A percentile compares a stretch with the other conserved stretches of the same genome.
Evolutionary conservation across 2,888 invertebrate genomes (phyloP).

Genomic region (Lissocephala sabroskyi): DNA sequence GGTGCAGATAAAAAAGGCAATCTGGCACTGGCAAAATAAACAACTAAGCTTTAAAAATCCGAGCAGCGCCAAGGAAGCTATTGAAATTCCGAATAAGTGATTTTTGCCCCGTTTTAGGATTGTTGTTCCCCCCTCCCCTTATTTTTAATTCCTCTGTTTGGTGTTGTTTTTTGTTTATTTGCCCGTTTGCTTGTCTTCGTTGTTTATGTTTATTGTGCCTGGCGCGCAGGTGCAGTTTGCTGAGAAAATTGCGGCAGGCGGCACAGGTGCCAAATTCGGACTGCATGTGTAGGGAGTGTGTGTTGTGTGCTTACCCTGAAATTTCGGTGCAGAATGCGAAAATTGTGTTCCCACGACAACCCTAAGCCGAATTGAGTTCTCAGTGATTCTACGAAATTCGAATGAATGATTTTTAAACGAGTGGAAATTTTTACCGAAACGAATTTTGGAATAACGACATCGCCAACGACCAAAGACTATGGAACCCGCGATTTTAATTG

Average conservation of each 20-base stretch:
- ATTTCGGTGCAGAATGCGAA: conserved; percentile 2
- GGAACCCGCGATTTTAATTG: conserved; percentile 59
- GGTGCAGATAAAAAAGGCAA: conserved; percentile 14
- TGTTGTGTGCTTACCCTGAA: conserved; percentile 7
- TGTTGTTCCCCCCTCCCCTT: conserved; percentile 25
- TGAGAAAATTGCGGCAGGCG: conserved; percentile 16
- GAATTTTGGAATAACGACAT: conserved; percentile 31
- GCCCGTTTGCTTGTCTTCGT: conserved; percentile 5
- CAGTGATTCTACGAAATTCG: conserved; percentile 40
- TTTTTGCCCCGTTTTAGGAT: conserved; percentile 38
- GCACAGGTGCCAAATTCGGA: conserved; percentile 44
- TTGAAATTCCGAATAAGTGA: conserved; percentile 35
- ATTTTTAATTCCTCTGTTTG: conserved; percentile 3
- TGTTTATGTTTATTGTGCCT: conserved; percentile 27
- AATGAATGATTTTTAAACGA: conserved; percentile 9
- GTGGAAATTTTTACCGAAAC: too few relatives aligned
- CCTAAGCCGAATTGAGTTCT: conserved; percentile 14
- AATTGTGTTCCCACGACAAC: not conserved
- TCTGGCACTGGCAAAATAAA: conserved; percentile 18
- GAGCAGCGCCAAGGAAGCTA: conserved; percentile 40
- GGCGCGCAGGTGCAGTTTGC: conserved; percentile 26
- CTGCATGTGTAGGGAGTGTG: not conserved
- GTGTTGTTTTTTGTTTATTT: conserved; percentile 2
- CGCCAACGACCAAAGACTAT: conserved; percentile 33
- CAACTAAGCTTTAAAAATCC: conserved; percentile 31